Evolutionary conservation across 2,113 vertebrate species (phyloP), one percentile per base, ranked within the genome.

Genomic region (Callorhinus ursinus): DNA sequence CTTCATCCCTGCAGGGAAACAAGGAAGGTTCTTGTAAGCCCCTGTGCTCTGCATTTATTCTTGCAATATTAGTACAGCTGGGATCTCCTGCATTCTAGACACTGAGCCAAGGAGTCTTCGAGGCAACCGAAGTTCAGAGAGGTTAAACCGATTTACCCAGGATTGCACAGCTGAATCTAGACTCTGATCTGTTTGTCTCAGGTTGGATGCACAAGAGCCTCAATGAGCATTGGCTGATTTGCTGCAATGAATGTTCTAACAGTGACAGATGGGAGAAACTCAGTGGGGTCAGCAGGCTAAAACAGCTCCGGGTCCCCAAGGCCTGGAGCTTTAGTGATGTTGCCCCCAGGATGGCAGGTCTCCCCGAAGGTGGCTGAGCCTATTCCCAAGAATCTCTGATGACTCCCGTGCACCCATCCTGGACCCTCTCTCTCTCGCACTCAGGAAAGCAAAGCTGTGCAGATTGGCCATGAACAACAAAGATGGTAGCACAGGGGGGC

Each of bases 21-120:
- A 42, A 49, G 57, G 69, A 31, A 31, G 19, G 7, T 7, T 61
- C 42, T 69, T 4, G 8, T 39, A 31, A 71, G 7, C 10, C 69
- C 22, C 14, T 5, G 0, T 1, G 22, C 21, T 15, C 72, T 36
- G n/a, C 1, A 4, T 4, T 12, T 24, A 28, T 57, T 33, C 4
- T 4, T n/a, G 18, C n/a, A 4, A 8, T 33, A 7, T 28, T 12
- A 76, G 21, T 1, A 2, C 22, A 21, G 74, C 18, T 18, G 14
- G 36, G 7, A 22, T 71, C 61, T 79, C 33, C 33, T 33, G 18
- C 28, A 4, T 39, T 76, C 55, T 14, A 51, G 49, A 93, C 42
- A 28, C 67, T 6, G 36, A 90, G 7, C 53, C 83, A 22, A 92
- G 67, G 72, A 89, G 26, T 1, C 49, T 77, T 28, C 2, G 0